Evolutionary conservation across 2,113 vertebrate species (phyloP).

Genomic region (Meriones unguiculatus): DNA sequence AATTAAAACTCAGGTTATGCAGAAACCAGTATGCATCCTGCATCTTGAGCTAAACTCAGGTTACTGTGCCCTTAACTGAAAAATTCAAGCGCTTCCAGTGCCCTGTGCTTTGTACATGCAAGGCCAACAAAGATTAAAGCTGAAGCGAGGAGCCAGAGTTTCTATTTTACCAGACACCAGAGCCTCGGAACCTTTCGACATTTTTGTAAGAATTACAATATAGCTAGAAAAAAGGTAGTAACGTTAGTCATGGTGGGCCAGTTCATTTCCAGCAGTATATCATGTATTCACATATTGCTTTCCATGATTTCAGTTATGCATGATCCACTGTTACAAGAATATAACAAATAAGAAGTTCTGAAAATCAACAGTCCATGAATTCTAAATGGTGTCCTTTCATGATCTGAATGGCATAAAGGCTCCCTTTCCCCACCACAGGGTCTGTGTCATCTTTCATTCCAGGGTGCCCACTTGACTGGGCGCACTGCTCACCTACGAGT

Average conservation of each 20-base stretch:
- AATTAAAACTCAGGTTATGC: slow-evolving; percentile 18
- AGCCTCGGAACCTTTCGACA: not conserved
- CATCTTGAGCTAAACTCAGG: slow-evolving; percentile 10
- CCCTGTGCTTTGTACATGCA: not conserved
- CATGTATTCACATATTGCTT: not conserved
- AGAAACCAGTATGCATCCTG: slow-evolving; percentile 20
- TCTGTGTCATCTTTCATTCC: not conserved
- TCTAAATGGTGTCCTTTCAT: not conserved
- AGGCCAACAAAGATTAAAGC: slow-evolving; percentile 9
- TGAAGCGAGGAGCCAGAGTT: not conserved
- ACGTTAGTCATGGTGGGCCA: not conserved
- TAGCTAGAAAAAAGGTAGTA: not conserved
- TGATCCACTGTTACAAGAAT: not conserved
- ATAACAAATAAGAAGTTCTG: not conserved
- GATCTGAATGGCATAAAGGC: not conserved
- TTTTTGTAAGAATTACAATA: not conserved
- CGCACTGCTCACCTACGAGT: not conserved
- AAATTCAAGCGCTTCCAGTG: slow-evolving; percentile 19
- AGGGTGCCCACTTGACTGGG: not conserved
- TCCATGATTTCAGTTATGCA: not conserved
- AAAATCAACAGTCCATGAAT: too few species aligned
- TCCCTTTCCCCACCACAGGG: not conserved
- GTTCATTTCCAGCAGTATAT: not conserved
- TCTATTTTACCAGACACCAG: not conserved
- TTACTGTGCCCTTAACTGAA: not conserved